Base-by-base conservation (phyloP, 2,113 vertebrate species). In the Pachypanchax playfairii region DNA sequence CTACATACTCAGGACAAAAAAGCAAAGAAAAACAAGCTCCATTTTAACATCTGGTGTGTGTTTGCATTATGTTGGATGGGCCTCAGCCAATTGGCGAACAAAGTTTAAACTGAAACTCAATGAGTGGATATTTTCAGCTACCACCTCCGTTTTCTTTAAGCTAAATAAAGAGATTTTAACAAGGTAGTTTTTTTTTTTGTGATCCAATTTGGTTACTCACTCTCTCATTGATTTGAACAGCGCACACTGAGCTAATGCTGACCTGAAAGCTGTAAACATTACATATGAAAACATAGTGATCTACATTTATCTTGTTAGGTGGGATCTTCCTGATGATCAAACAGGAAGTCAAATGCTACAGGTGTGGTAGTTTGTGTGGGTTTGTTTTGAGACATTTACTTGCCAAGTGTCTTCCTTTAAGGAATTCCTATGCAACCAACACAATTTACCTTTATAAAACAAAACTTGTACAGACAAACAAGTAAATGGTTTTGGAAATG, bases 301-400 rank as follows among this genome's bases (percentile, higher is more conserved):
- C n/a, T n/a, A n/a, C n/a, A n/a, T n/a, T 73, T 36, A 31, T 66
- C 25, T 31, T 66, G 38, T 62, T 46, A 62, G 33, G 25, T 60
- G 52, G 41, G 31, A 46, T 65, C 35, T 65, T 55, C 70, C 59
- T 52, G 54, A 75, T 24, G 13, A 66, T 46, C 61, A 51, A 80
- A 75, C 77, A 86, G 77, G 80, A 87, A 85, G 83, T 82, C 60
- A 79, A 84, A 62, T 69, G 75, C 78, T 67, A 8, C n/a, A n/a
- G n/a, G n/a, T n/a, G n/a, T n/a, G n/a, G n/a, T n/a, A n/a, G n/a
- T n/a, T n/a, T n/a, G n/a, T n/a, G n/a, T n/a, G n/a, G n/a, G n/a
- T n/a, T n/a, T n/a, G n/a, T n/a, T n/a, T n/a, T n/a, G n/a, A n/a
- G n/a, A n/a, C n/a, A n/a, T n/a, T n/a, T n/a, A n/a, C n/a, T n/a